Conservation (phyloP, 2,113 vertebrate genomes). For the Isichthys henryi region DNA sequence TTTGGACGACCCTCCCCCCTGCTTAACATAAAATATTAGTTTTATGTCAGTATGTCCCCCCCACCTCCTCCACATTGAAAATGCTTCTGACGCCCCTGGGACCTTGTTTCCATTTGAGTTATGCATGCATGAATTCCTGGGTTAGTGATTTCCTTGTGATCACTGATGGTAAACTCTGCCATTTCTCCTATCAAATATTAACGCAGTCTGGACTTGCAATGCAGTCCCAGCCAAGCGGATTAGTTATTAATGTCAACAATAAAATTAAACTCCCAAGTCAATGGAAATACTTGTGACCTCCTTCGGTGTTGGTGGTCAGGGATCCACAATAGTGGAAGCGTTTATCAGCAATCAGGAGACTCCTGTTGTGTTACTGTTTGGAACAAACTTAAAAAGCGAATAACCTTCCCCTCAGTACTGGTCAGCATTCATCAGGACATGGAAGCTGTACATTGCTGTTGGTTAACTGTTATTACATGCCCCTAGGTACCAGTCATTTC, state of each 20-base stretch:
- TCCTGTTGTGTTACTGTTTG: background rate
- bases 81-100: background rate
- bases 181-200: slow-evolving; percentile 1
- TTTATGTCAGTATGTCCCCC: too few relatives aligned
- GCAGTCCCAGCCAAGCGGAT: background rate
- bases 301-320: background rate
- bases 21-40: too few relatives aligned
- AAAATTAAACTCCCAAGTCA: background rate
- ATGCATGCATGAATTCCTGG: background rate
- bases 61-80: too few relatives aligned
- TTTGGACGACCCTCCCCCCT: too few relatives aligned
- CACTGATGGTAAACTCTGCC: background rate
- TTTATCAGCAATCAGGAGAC: background rate
- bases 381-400: background rate
- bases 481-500: background rate
- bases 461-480: background rate
- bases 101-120: background rate
- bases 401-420: background rate
- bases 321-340: background rate
- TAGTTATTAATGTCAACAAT: slow-evolving; percentile 2
- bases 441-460: background rate
- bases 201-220: background rate
- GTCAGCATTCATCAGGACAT: background rate
- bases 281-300: background rate
- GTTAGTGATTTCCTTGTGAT: background rate